Conservation (phyloP, 2,113 vertebrate species). For the Ptilonorhynchus violaceus region DNA sequence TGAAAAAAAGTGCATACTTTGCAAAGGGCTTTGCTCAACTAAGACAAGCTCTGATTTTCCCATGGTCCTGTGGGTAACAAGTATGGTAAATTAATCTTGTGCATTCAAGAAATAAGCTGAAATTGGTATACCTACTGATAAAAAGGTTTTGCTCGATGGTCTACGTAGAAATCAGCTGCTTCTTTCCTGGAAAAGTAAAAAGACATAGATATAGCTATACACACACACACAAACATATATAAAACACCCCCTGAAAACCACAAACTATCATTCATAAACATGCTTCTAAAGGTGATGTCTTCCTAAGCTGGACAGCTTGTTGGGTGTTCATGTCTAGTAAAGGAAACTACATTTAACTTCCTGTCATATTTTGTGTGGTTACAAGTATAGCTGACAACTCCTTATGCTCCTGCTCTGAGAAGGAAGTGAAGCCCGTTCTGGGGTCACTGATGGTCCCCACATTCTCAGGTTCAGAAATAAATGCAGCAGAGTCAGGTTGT, state of each 20-base stretch:
- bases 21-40: not conserved
- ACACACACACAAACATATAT: not conserved
- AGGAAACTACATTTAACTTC: not conserved
- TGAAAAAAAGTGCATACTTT: not conserved
- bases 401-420: not conserved
- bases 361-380: not conserved
- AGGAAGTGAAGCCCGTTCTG: not conserved
- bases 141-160: conserved; percentile 89
- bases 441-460: not conserved
- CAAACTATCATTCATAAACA: not conserved
- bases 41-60: not conserved
- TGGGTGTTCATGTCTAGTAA: not conserved
- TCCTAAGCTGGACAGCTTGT: not conserved
- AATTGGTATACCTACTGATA: conserved; percentile 83
- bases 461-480: not conserved
- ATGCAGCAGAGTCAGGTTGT: not conserved
- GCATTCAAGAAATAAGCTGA: not conserved
- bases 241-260: not conserved
- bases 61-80: not conserved
- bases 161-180: conserved; percentile 86
- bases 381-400: not conserved
- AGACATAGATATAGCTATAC: not conserved
- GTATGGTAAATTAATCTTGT: not conserved
- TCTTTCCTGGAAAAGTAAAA: conserved; percentile 85
- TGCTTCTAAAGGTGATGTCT: not conserved